Conservation (phyloP, 2,113 vertebrate species). For the Poeciliopsis occidentalis region DNA sequence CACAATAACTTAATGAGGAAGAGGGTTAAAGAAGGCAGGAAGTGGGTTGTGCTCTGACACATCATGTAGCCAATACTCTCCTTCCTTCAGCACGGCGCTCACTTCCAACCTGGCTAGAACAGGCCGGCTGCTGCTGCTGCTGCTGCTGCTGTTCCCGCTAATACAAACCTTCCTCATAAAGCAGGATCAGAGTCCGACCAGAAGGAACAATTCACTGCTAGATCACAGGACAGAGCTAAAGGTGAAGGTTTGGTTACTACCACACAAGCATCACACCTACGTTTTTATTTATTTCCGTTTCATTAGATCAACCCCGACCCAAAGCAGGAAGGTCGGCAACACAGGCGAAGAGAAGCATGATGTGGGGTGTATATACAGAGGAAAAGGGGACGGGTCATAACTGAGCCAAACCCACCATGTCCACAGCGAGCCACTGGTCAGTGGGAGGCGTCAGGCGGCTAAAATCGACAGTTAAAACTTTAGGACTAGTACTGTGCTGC, state of each 20-base stretch:
- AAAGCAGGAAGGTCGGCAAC: conserved; percentile 34
- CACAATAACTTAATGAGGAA: conserved; percentile 89
- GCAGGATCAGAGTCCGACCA: conserved; percentile 53
- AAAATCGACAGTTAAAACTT: conserved; percentile 1
- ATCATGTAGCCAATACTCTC: conserved; percentile 44
- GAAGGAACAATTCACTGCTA: conserved; percentile 50
- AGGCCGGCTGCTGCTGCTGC: background rate
- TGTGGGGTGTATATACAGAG: background rate
- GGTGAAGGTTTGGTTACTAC: conserved; percentile 48
- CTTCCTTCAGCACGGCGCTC: conserved; percentile 2
- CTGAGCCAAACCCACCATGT: conserved; percentile 38
- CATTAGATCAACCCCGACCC: conserved; percentile 36
- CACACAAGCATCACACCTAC: conserved; percentile 62
- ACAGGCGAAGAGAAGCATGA: conserved; percentile 50
- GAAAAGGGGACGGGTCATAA: conserved; percentile 40
- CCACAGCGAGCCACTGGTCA: conserved; percentile 1
- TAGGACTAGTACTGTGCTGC: background rate
- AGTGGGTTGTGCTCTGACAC: conserved; percentile 52
- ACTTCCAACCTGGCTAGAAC: conserved; percentile 5
- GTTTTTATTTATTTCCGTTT: conserved; percentile 49
- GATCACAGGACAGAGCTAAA: conserved; percentile 58
- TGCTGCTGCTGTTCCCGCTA: conserved; percentile 12
- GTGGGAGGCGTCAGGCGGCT: background rate
- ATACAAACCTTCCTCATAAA: conserved; percentile 19
- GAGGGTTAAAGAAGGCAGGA: conserved; percentile 35